phyloP scores from a whole-genome alignment of 2,113 vertebrate species.

The Argyrosomus japonicus region DNA sequence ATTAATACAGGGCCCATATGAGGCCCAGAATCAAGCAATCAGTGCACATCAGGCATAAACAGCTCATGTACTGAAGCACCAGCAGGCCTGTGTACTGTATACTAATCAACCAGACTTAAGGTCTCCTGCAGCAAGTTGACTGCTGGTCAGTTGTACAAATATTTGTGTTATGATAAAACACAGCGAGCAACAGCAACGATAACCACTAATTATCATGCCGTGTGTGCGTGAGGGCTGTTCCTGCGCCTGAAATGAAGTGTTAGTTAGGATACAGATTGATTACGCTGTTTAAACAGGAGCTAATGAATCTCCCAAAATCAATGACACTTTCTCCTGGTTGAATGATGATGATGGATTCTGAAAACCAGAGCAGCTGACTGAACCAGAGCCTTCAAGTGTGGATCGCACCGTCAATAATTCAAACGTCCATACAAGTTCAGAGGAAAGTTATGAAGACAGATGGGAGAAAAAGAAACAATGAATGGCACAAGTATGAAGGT shows the following conservation, averaged over 20 bases:
- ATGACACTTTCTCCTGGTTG: slow-evolving; percentile 38
- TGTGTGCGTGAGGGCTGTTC: background rate
- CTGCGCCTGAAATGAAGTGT: slow-evolving; percentile 8
- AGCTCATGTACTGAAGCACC: slow-evolving; percentile 11
- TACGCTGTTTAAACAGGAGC: slow-evolving; percentile 16
- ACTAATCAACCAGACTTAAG: slow-evolving; percentile 27
- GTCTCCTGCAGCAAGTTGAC: slow-evolving; percentile 9
- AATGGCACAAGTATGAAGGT: background rate
- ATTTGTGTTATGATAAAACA: slow-evolving; percentile 30
- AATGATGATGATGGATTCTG: slow-evolving; percentile 57
- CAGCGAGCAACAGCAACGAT: background rate
- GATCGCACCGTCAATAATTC: slow-evolving; percentile 31
- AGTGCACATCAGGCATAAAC: slow-evolving; percentile 37
- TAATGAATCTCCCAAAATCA: slow-evolving; percentile 62
- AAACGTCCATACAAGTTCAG: background rate
- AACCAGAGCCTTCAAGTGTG: slow-evolving; percentile 3
- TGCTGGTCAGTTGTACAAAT: slow-evolving; percentile 30
- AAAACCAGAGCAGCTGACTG: slow-evolving; percentile 30
- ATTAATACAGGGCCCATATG: slow-evolving; percentile 34
- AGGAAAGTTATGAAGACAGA: background rate
- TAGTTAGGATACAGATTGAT: slow-evolving; percentile 41
- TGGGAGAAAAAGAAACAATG: background rate
- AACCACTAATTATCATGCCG: slow-evolving; percentile 13
- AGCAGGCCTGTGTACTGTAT: slow-evolving; percentile 31
- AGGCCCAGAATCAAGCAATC: slow-evolving; percentile 18